These are phyloP conservation scores for Hemitrygon akajei DNA, from an alignment of 2,797 vertebrate genomes.

Conservation along the genomic window DNA sequence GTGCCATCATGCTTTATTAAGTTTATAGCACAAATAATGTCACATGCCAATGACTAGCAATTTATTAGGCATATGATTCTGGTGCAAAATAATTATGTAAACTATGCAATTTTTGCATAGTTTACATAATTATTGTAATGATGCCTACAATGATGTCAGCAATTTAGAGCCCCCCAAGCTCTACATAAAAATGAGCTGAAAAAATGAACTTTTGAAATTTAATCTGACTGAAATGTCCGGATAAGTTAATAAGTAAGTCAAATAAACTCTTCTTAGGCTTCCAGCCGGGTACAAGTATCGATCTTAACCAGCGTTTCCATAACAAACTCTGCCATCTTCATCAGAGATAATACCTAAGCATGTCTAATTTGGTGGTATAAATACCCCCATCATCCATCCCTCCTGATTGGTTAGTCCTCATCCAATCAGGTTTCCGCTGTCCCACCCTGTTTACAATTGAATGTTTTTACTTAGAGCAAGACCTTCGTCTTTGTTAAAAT, in stretches of 20 bases:
- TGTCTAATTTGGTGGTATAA: too few relatives aligned
- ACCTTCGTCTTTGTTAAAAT: too few relatives aligned
- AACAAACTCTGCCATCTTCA: too few relatives aligned
- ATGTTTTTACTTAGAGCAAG: too few relatives aligned
- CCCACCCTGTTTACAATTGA: too few relatives aligned
- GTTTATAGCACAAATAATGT: neutral
- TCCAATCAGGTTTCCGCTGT: too few relatives aligned
- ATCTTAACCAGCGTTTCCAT: too few relatives aligned
- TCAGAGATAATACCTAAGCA: too few relatives aligned
- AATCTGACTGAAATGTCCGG: neutral
- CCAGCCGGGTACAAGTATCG: too few relatives aligned
- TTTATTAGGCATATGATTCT: neutral
- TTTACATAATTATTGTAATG: neutral
- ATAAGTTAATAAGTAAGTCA: neutral
- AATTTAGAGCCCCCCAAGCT: neutral
- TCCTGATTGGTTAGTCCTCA: too few relatives aligned
- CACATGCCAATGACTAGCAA: neutral
- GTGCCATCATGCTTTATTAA: neutral
- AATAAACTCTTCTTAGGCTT: too few relatives aligned
- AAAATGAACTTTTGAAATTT: neutral
- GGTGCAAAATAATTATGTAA: neutral
- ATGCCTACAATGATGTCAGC: neutral
- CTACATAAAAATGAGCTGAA: neutral
- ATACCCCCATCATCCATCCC: too few relatives aligned
- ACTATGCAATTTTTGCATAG: neutral